Base-by-base conservation (phyloP, 2,797 vertebrate species). In the Acanthurus leucopareius region DNA sequence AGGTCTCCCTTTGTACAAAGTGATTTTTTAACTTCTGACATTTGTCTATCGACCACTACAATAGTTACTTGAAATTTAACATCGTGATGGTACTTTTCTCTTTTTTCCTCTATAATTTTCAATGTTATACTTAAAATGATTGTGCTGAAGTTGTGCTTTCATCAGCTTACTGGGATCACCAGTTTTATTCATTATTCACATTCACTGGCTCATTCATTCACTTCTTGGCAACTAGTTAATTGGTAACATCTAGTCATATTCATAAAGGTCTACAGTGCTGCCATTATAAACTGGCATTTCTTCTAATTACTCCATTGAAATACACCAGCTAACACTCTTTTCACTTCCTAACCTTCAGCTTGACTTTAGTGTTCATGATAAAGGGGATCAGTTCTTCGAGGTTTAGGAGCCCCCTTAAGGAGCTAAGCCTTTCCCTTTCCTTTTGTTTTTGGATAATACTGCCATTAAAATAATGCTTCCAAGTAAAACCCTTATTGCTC, bases 401-500 rank as follows among this genome's bases (percentile, higher is more conserved):
- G 44, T 60, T 49, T 47, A n/a, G 44, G 15, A 44, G 19, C 5
- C 32, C 10, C 15, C 8, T 28, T 47, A 7, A 45, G 48, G 22
- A 58, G 15, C 5, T 52, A 3, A n/a, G 10, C 25, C 16, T 32
- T 45, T 38, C 16, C 4, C 13, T 2, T 52, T 48, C 20, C 51
- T 25, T 49, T 45, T 38, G 44, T 74, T 69, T 74, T 45, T 64
- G 8, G 67, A 58, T 70, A 63, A 67, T 32, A 28, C 32, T 45
- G 15, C 20, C n/a, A 42, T 67, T 66, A 44, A 63, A 59, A 75
- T n/a, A 16, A 17, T 47, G 17, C 32, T 57, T 74, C 45, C 2
- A 38, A 65, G 44, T 52, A 0, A 69, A 72, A 75, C 19, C 7
- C 11, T 22, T 42, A 5, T 69, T 82, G 66, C 80, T 59, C 67